Conservation (phyloP, 2,113 vertebrate species). For the Copsychus sechellarum region DNA sequence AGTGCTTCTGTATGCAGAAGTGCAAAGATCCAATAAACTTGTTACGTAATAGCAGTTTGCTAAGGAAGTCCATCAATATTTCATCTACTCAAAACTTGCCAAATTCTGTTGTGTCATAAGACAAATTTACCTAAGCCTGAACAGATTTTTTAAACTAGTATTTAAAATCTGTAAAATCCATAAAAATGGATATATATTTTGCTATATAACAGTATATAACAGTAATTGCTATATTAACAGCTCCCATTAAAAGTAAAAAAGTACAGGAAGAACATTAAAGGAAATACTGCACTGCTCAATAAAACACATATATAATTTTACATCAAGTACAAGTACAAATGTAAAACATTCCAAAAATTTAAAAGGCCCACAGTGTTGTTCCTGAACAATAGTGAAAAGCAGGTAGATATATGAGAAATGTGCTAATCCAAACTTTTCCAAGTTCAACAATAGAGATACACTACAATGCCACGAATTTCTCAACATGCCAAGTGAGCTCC, state of each 20-base stretch:
- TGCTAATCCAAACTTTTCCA: neutral
- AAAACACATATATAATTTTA: neutral
- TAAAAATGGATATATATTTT: neutral
- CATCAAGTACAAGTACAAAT: neutral
- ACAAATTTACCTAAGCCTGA: neutral
- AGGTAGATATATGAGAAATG: neutral
- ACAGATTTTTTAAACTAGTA: neutral
- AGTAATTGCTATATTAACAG: neutral
- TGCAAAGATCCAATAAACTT: neutral
- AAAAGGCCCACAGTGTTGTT: neutral
- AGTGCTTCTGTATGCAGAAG: neutral
- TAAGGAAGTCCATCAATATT: neutral
- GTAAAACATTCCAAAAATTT: neutral
- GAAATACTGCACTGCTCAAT: neutral
- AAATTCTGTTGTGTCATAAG: neutral
- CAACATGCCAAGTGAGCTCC: neutral
- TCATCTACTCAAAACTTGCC: neutral
- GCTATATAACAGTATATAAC: neutral
- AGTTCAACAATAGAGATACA: neutral
- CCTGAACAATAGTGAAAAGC: neutral
- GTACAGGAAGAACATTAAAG: neutral
- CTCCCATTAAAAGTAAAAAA: neutral
- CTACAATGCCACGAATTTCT: neutral
- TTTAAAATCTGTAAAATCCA: neutral
- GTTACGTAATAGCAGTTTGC: neutral